Evolutionary conservation across 2,888 invertebrate species (phyloP), one percentile per base, ranked within the genome.

Genomic region (Stomorhina lunata): DNA sequence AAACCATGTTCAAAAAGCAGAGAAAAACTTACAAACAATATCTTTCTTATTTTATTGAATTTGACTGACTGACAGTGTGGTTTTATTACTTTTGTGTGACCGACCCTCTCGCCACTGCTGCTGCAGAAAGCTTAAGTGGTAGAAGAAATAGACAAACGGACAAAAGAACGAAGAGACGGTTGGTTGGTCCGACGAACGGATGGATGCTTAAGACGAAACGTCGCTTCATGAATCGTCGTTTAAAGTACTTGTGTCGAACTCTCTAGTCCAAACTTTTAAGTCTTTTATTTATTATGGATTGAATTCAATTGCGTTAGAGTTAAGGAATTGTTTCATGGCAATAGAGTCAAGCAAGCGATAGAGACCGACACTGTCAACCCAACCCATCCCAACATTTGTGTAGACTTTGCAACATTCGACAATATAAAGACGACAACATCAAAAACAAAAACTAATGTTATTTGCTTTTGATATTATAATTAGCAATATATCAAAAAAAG

Each of bases 231-330:
- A 27, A 66, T 48, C 22, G n/a, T n/a, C n/a, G n/a, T n/a, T n/a
- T n/a, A n/a, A n/a, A n/a, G n/a, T 66, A 40, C 45, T 73, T 63
- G 29, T 68, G 68, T 68, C 68, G 61, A 61, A 73, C 66, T n/a
- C n/a, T n/a, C n/a, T n/a, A 48, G 45, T 12, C 55, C 55, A 59
- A 65, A 29, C 22, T 34, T 59, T 43, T 63, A 77, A 81, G 72
- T 77, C 55, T 50, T 76, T 76, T 81, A 68, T 72, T 77, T 78
- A 78, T 72, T 72, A 81, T 68, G 66, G 68, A 81, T 73, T 81
- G 78, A 73, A 78, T 71, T 77, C 71, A 81, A 81, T 78, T 81
- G 50, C 43, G 69, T 34, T 34, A 53, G 71, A 59, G 71, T 34
- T 22, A 12, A 22, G 27, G 37, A 68, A 48, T 79, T 17, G 57